Evolutionary conservation across 1,140 invertebrate genomes (phyloP).

Genomic region (Drosophila persimilis): DNA sequence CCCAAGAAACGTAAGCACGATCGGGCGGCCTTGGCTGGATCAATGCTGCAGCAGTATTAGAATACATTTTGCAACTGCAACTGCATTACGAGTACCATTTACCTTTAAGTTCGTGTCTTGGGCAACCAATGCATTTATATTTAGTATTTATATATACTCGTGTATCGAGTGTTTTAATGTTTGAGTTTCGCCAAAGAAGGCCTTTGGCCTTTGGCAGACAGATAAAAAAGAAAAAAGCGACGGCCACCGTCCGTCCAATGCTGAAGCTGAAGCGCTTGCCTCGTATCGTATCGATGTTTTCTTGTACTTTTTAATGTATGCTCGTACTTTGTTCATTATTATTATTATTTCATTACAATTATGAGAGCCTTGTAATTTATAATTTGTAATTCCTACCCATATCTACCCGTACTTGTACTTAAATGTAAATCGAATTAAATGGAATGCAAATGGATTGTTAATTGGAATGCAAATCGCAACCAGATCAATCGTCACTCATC

Average conservation of each 20-base stretch:
- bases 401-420: conserved; percentile 69
- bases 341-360: conserved; percentile 32
- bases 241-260: conserved; percentile 1
- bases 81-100: not conserved
- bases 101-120: conserved; percentile 5
- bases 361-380: conserved; percentile 62
- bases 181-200: conserved; percentile 48
- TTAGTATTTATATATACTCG: conserved; percentile 49
- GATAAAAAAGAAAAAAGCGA: conserved; percentile 17
- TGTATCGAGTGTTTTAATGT: conserved; percentile 31
- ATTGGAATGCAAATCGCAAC: too few species aligned
- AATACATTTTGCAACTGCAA: conserved; percentile 28
- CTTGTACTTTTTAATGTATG: conserved; percentile 38
- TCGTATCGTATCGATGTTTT: conserved; percentile 15
- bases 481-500: not conserved
- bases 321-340: conserved; percentile 5
- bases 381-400: conserved; percentile 29
- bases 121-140: conserved; percentile 56
- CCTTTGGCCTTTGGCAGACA: conserved; percentile 27
- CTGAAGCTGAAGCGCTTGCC: conserved; percentile 7
- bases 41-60: conserved; percentile 65
- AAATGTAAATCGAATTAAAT: conserved; percentile 68
- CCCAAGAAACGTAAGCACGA: not conserved
- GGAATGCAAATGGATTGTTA: conserved; percentile 42
- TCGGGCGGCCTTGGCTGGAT: conserved; percentile 42